phyloP scores from a whole-genome alignment of 2,888 invertebrate species.

The Linnaemya vulpina region DNA sequence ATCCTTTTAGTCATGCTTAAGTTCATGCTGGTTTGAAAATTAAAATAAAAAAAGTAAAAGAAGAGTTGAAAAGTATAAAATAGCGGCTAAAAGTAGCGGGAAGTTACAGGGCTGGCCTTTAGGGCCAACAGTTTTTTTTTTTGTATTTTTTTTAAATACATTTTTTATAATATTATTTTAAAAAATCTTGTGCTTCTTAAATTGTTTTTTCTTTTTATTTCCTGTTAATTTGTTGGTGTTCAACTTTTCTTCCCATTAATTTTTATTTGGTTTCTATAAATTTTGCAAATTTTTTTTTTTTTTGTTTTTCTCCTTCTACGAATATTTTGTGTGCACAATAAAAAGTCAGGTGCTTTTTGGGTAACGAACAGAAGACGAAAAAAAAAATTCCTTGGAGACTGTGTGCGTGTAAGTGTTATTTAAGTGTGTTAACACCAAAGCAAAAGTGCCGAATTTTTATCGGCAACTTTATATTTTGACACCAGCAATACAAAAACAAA shows the following conservation, averaged over 20 bases:
- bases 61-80: too few relatives aligned
- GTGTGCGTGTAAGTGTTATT: slow-evolving; percentile 43
- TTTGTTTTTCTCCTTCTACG: background rate
- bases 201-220: too few relatives aligned
- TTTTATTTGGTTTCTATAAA: background rate
- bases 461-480: slow-evolving; percentile 50
- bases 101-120: too few relatives aligned
- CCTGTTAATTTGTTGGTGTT: slow-evolving; percentile 20
- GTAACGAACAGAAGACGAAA: background rate
- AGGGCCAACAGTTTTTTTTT: too few relatives aligned
- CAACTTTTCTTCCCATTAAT: background rate
- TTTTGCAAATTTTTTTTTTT: background rate
- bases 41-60: too few relatives aligned
- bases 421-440: slow-evolving; percentile 48
- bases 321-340: background rate
- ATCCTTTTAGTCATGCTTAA: too few relatives aligned
- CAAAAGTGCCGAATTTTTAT: slow-evolving; percentile 54
- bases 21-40: too few relatives aligned
- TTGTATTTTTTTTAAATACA: too few relatives aligned
- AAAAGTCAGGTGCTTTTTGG: slow-evolving; percentile 53
- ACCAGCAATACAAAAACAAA: slow-evolving; percentile 39
- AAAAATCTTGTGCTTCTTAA: too few relatives aligned
- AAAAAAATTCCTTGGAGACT: slow-evolving; percentile 61
- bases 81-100: too few relatives aligned
- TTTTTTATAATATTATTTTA: too few relatives aligned